Evolutionary conservation across 2,797 vertebrate genomes (phyloP).

Genomic region (Vipera ursinii): DNA sequence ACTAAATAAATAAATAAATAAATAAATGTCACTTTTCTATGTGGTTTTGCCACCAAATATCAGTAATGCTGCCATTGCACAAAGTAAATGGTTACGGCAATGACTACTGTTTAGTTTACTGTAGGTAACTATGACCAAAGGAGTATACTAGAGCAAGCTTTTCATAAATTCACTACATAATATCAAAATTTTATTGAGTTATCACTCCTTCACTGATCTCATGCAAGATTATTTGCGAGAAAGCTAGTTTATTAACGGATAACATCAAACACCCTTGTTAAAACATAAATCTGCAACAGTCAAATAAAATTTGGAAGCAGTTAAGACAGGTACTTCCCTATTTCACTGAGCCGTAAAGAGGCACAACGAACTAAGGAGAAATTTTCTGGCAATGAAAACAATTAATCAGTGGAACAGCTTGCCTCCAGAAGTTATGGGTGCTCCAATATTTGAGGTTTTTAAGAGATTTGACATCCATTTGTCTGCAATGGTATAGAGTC

Average conservation of each 20-base stretch:
- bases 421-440: no score
- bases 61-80: neutral
- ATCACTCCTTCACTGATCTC: neutral
- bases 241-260: neutral
- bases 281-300: neutral
- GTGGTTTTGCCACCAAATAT: neutral
- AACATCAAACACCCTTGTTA: neutral
- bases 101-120: neutral
- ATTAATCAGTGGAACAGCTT: no score
- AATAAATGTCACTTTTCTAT: neutral
- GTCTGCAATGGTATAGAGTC: no score
- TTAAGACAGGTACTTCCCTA: neutral
- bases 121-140: neutral
- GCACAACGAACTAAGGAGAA: neutral
- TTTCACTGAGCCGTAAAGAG: neutral
- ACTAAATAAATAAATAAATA: no score
- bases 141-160: neutral
- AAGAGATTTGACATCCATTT: no score
- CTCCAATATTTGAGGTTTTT: no score
- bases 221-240: neutral
- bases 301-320: neutral
- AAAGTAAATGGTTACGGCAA: neutral
- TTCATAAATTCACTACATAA: neutral
- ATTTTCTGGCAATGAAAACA: no score
- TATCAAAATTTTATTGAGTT: neutral